Evolutionary conservation across 2,113 vertebrate genomes (phyloP), one percentile per base, ranked within the genome.

Genomic region (Brienomyrus longianalis): DNA sequence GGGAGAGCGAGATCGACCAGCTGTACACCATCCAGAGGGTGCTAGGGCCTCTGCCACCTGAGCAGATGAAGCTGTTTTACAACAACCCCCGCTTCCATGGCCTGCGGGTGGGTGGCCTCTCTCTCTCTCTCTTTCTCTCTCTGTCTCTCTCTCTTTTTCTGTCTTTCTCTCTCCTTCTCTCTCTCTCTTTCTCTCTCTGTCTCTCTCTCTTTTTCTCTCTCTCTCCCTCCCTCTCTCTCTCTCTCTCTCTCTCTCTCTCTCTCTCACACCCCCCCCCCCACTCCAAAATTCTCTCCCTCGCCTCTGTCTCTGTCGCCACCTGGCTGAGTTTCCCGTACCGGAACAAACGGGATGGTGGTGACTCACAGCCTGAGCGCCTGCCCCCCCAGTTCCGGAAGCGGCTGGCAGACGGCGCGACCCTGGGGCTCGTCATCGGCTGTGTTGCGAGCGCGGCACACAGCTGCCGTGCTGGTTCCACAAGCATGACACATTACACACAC

Each of bases 31-130:
- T 99, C 93, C 98, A 99, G 97, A 99, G 98, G 94, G 98, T 99
- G 92, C 93, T 99, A 92, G 98, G 98, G 93, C 98, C 98, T 0
- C 96, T 99, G 93, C 98, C 98, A 88, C 96, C 98, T 0, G 98
- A 99, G 92, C 98, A 99, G 95, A 99, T 99, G 98, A 99, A 99
- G 94, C 98, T 99, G 91, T 99, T 99, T 95, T 99, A 99, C 88
- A 99, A 97, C 96, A 99, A 99, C 95, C 98, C 98, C 92, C 98
- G 98, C 90, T 99, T 99, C 93, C 98, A 99, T 8, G 98, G 98
- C 51, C 95, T 99, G 90, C 93, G 98, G 97, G 98, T 99, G 96
- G 83, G 92, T 50, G 88, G 50, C 5, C 50, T 39, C 54, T 5
- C 54, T 19, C 56, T 89, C 21, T 90, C 54, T 83, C 77, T 88